Evolutionary conservation across 2,113 vertebrate species (phyloP).

Genomic region (Cranoglanis bouderius): DNA sequence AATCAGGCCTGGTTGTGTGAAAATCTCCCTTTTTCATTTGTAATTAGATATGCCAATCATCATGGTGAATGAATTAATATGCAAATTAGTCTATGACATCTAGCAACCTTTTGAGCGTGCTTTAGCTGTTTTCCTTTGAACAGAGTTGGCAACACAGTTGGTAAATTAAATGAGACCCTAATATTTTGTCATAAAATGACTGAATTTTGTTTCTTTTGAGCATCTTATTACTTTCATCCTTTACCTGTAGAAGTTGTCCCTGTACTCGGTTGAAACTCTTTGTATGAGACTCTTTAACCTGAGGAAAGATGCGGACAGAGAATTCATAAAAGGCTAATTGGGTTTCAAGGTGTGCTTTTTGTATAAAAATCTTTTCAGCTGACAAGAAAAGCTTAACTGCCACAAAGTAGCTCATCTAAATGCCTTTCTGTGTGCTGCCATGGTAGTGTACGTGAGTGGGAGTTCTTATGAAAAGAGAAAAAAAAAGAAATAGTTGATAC

Average conservation of each 20-base stretch:
- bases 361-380: constrained; percentile 37
- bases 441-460: constrained; percentile 27
- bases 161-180: not conserved
- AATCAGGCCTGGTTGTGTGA: not conserved
- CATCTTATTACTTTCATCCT: constrained; percentile 5
- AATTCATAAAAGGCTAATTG: constrained; percentile 23
- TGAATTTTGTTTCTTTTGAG: not conserved
- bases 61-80: not conserved
- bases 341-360: constrained; percentile 39
- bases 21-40: not conserved
- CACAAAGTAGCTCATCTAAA: constrained; percentile 46
- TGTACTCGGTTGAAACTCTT: constrained; percentile 87
- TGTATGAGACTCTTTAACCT: constrained; percentile 93
- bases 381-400: constrained; percentile 46
- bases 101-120: not conserved
- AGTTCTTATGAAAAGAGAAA: constrained; percentile 33
- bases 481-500: constrained; percentile 67
- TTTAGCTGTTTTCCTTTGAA: not conserved
- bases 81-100: not conserved
- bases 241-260: constrained; percentile 90
- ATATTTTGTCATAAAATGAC: not conserved
- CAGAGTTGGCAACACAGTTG: not conserved
- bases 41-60: not conserved
- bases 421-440: constrained; percentile 35
- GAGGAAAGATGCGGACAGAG: constrained; percentile 50